A percentile compares a stretch with the other conserved stretches of the same genome.
Evolutionary conservation across 1,140 invertebrate genomes (phyloP).

Genomic region (Neodiprion pinetum): DNA sequence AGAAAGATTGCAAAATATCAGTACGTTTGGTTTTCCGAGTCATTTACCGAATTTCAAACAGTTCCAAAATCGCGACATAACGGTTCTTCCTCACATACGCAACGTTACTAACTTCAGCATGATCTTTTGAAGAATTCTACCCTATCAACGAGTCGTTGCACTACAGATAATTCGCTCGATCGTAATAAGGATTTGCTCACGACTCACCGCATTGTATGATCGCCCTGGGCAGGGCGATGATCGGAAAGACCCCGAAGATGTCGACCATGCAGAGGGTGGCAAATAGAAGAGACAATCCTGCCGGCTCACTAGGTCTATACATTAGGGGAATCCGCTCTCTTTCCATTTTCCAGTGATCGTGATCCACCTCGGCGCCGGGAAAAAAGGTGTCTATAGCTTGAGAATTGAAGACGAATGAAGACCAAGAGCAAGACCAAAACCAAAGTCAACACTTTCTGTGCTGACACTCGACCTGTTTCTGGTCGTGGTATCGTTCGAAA

Average conservation of each 20-base stretch:
- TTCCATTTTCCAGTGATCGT: conserved; percentile 36
- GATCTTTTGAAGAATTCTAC: too few relatives aligned
- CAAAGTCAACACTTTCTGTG: neutral
- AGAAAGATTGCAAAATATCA: too few relatives aligned
- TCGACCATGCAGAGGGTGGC: conserved; percentile 79
- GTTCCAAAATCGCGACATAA: neutral
- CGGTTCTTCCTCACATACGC: conserved; percentile 1
- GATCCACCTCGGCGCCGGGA: neutral
- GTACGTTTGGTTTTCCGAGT: too few relatives aligned
- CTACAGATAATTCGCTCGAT: too few relatives aligned
- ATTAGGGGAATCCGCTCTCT: conserved; percentile 44
- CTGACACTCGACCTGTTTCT: neutral
- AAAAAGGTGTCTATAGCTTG: neutral
- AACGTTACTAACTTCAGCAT: too few relatives aligned
- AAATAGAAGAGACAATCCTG: conserved; percentile 71
- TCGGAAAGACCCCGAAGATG: conserved; percentile 82
- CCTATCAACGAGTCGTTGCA: too few relatives aligned
- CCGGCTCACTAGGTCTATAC: conserved; percentile 34
- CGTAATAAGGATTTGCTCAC: neutral
- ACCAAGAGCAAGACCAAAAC: neutral
- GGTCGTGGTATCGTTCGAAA: neutral
- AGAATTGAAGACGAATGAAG: neutral
- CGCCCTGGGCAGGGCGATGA: conserved; percentile 74
- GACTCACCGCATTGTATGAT: conserved; percentile 74
- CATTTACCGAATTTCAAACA: too few relatives aligned